These are phyloP conservation scores for Tichodroma muraria DNA, from an alignment of 2,113 vertebrate species.

Conservation along the genomic window DNA sequence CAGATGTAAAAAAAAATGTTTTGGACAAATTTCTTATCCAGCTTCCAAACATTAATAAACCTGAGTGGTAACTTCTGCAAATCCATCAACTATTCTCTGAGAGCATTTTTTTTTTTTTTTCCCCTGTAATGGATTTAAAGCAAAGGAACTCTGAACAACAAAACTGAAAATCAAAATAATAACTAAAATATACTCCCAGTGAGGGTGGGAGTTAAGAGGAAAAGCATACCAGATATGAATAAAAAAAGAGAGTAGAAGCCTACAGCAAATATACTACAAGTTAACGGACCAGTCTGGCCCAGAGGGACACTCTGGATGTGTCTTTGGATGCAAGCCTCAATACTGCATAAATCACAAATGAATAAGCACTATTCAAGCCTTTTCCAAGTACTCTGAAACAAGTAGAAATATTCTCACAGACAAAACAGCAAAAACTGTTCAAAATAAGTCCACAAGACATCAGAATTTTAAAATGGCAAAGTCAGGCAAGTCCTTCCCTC, in stretches of 20 bases:
- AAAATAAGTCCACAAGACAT: neutral
- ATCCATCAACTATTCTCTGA: neutral
- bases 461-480: neutral
- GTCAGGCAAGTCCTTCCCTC: neutral
- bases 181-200: neutral
- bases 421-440: neutral
- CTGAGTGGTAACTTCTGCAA: neutral
- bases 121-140: neutral
- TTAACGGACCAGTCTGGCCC: neutral
- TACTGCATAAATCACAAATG: neutral
- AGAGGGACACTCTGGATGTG: neutral
- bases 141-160: neutral
- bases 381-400: neutral
- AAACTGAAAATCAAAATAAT: neutral
- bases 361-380: neutral
- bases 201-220: neutral
- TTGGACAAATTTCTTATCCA: neutral
- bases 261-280: neutral
- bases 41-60: neutral
- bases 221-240: neutral
- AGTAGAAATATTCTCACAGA: neutral
- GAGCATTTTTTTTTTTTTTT: neutral
- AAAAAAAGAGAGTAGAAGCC: neutral
- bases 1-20: neutral
- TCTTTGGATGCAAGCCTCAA: neutral